Evolutionary conservation across 1,140 invertebrate species (phyloP).

Genomic region (Lepidurus arcticus): DNA sequence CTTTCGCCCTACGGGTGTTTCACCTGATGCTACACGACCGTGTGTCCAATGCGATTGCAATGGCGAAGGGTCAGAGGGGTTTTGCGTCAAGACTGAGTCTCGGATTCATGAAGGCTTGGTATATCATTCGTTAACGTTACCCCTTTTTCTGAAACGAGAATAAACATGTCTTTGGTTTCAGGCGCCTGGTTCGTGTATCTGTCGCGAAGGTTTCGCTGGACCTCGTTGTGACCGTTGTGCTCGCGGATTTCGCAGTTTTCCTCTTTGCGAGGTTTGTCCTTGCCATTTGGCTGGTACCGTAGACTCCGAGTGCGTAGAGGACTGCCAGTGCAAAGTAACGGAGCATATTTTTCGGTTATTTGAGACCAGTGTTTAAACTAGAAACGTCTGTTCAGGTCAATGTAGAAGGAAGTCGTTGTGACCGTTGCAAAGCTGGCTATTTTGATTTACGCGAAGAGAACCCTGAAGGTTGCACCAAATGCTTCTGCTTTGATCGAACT

Average conservation of each 20-base stretch:
- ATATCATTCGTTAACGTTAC: background rate
- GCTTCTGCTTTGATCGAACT: slow-evolving; percentile 87
- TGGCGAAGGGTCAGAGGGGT: slow-evolving; percentile 63
- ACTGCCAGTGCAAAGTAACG: slow-evolving; percentile 75
- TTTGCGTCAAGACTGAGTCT: slow-evolving; percentile 51
- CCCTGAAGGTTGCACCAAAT: slow-evolving; percentile 73
- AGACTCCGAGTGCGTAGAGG: slow-evolving; percentile 63
- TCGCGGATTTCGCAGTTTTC: slow-evolving; percentile 69
- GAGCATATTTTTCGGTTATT: background rate
- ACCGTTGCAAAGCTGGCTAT: slow-evolving; percentile 73
- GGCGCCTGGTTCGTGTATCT: slow-evolving; percentile 70
- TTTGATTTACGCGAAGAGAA: slow-evolving; percentile 72
- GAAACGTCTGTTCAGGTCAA: slow-evolving; percentile 46
- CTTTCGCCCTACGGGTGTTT: slow-evolving; percentile 59
- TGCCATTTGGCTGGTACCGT: slow-evolving; percentile 67
- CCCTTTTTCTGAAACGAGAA: slow-evolving; percentile 4
- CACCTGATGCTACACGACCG: slow-evolving; percentile 59
- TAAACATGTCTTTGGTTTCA: slow-evolving; percentile 35
- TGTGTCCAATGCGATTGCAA: slow-evolving; percentile 78
- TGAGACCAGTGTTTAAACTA: slow-evolving; percentile 27
- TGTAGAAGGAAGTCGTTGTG: slow-evolving; percentile 72
- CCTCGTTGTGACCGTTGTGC: slow-evolving; percentile 76
- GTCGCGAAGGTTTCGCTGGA: slow-evolving; percentile 74
- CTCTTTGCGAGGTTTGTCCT: slow-evolving; percentile 70
- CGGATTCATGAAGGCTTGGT: slow-evolving; percentile 31